Percentiles rank a stretch among this genome's conserved stretches.
These are phyloP conservation scores for Rapana venosa DNA, from an alignment of 2,888 invertebrate genomes.

Conservation along the genomic window DNA sequence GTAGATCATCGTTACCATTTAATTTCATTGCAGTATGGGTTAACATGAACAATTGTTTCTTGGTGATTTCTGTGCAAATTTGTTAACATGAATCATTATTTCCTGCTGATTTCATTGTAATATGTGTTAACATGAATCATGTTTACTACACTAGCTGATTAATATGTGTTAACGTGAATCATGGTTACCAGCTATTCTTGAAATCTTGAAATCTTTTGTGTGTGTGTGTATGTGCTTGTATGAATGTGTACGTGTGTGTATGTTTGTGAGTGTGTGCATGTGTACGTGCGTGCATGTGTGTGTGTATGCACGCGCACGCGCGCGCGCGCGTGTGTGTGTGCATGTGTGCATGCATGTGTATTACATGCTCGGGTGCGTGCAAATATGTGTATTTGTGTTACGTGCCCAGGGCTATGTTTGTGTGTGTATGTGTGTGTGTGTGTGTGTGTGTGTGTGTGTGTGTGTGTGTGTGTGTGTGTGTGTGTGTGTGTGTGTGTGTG, in stretches of 20 bases:
- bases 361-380: not conserved
- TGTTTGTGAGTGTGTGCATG: not conserved
- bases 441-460: conserved; percentile 26
- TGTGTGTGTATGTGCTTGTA: conserved; percentile 19
- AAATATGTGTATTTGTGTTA: not conserved
- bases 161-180: too few relatives aligned
- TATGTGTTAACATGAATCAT: too few relatives aligned
- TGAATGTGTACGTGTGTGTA: not conserved
- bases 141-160: too few relatives aligned
- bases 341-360: not conserved
- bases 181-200: not conserved
- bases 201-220: not conserved
- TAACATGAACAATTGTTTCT: too few relatives aligned
- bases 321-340: not conserved
- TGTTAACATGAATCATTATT: too few relatives aligned
- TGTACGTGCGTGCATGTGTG: not conserved
- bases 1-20: too few relatives aligned
- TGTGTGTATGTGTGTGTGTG: conserved; percentile 16
- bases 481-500: conserved; percentile 16
- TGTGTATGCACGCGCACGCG: not conserved
- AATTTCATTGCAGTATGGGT: too few relatives aligned
- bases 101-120: too few relatives aligned
- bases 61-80: too few relatives aligned
- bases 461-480: conserved; percentile 34
- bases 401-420: not conserved